phyloP scores from a whole-genome alignment of 2,113 vertebrate species.

The Hylia prasina region DNA sequence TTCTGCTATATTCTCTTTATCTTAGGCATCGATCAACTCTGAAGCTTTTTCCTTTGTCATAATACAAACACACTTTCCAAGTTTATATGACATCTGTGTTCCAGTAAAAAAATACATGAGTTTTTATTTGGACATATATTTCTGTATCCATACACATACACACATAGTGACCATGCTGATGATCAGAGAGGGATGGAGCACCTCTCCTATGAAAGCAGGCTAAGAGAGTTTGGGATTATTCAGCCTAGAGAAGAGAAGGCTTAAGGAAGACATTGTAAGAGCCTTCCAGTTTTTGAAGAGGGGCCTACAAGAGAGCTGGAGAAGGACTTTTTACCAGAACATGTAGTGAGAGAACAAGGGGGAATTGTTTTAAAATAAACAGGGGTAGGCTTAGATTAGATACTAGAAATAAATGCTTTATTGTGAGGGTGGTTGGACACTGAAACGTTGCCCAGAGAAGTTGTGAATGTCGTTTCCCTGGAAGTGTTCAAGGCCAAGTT shows the following conservation, averaged over 20 bases:
- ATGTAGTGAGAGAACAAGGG: background rate
- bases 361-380: background rate
- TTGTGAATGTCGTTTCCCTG: background rate
- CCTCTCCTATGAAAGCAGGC: background rate
- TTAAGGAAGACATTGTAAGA: background rate
- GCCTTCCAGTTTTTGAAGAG: background rate
- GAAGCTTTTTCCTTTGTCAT: background rate
- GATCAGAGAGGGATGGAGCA: background rate
- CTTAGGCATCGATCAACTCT: background rate
- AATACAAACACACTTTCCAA: background rate
- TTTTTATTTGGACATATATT: background rate
- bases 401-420: background rate
- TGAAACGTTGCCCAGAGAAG: background rate
- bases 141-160: background rate
- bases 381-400: background rate
- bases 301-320: background rate
- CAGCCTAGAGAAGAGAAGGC: background rate
- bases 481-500: background rate
- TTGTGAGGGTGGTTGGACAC: background rate
- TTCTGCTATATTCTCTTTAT: background rate
- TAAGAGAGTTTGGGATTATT: background rate
- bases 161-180: fast-evolving
- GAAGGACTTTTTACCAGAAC: background rate
- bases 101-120: background rate
- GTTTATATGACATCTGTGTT: background rate